Conservation (phyloP, 1,140 invertebrate species). For the Cardiocondyla obscurior region DNA sequence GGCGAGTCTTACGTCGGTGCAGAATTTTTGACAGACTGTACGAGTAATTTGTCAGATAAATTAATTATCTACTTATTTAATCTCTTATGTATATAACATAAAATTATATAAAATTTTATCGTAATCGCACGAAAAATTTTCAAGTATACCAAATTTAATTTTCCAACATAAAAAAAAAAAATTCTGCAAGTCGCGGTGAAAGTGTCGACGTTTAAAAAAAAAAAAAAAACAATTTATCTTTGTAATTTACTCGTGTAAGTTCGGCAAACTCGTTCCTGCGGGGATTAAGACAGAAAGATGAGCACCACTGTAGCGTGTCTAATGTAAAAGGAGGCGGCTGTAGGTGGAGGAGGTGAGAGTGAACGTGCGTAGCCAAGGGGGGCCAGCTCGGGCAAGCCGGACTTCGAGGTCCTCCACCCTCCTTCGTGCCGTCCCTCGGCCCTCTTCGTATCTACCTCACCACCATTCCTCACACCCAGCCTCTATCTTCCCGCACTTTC, state of each 20-base stretch:
- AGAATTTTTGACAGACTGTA: not conserved
- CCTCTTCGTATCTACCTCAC: slow-evolving; percentile 42
- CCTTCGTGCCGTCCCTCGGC: slow-evolving; percentile 55
- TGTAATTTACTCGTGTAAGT: not conserved
- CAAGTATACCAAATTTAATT: not conserved
- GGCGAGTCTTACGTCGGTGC: not conserved
- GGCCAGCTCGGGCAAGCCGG: slow-evolving; percentile 77
- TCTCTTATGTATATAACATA: no score
- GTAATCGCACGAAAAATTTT: not conserved
- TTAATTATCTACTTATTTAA: no score
- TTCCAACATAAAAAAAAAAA: not conserved
- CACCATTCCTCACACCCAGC: slow-evolving; percentile 31
- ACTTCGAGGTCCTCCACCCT: slow-evolving; percentile 73
- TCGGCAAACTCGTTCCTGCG: not conserved
- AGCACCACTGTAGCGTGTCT: slow-evolving; percentile 69
- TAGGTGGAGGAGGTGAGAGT: slow-evolving; percentile 75
- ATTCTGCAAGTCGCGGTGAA: not conserved
- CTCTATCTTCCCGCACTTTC: slow-evolving; percentile 63
- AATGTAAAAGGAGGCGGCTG: slow-evolving; percentile 74
- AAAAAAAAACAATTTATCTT: not conserved
- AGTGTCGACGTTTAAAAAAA: no score
- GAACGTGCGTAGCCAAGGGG: slow-evolving; percentile 77
- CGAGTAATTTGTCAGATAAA: not conserved
- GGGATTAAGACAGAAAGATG: slow-evolving; percentile 42
- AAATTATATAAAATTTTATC: not conserved